These are phyloP conservation scores for Pseudomyrmex dendroicus DNA, from an alignment of 1,140 invertebrate species.

Conservation along the genomic window DNA sequence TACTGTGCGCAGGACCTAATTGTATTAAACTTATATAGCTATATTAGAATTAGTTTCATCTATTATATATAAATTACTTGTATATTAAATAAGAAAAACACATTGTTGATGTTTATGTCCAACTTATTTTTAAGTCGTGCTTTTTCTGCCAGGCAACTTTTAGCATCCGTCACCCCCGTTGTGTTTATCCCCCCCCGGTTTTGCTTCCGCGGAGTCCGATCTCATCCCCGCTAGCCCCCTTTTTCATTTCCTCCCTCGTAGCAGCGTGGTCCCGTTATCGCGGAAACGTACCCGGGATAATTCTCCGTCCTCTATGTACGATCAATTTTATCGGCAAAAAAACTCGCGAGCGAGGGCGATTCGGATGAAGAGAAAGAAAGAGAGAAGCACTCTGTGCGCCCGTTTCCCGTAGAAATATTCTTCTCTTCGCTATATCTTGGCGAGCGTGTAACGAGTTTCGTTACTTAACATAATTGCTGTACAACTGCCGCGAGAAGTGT, in stretches of 20 bases:
- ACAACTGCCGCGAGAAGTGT: slow-evolving; percentile 28
- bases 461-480: slow-evolving; percentile 58
- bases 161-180: slow-evolving; percentile 37
- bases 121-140: slow-evolving; percentile 41
- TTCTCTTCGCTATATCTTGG: slow-evolving; percentile 6
- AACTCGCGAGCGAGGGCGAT: slow-evolving; percentile 27
- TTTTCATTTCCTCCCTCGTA: slow-evolving; percentile 59
- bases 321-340: slow-evolving; percentile 58
- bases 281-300: slow-evolving; percentile 52
- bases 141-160: slow-evolving; percentile 44
- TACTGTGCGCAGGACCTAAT: no score
- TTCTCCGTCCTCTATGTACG: slow-evolving; percentile 50
- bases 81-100: slow-evolving; percentile 6
- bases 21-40: background rate
- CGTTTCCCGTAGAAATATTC: slow-evolving; percentile 40
- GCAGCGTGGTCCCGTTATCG: slow-evolving; percentile 54
- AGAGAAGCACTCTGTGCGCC: background rate
- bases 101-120: slow-evolving; percentile 20
- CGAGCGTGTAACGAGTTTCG: slow-evolving; percentile 38
- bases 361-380: background rate
- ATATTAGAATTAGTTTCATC: background rate
- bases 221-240: slow-evolving; percentile 48
- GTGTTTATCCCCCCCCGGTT: slow-evolving; percentile 13
- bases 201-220: slow-evolving; percentile 20
- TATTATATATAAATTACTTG: slow-evolving; percentile 11